These are phyloP conservation scores for Drosophila cracens DNA, from an alignment of 2,888 invertebrate genomes.

Conservation along the genomic window DNA sequence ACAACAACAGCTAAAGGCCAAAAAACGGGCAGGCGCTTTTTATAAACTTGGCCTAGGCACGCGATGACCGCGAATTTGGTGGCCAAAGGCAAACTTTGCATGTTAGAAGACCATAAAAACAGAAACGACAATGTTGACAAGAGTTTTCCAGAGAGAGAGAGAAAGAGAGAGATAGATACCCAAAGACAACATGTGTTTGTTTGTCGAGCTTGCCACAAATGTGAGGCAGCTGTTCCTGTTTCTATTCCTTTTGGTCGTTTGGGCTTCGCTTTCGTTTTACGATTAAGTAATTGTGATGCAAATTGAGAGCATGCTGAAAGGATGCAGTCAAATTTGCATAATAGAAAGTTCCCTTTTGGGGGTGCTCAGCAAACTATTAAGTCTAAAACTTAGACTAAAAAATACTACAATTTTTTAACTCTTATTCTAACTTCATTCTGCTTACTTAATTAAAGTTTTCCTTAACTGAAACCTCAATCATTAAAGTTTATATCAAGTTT, in stretches of 20 bases:
- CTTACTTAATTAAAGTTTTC: neutral
- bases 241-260: neutral
- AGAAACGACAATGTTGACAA: conserved; percentile 25
- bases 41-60: conserved; percentile 63
- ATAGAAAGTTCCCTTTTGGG: neutral
- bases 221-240: conserved; percentile 8
- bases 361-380: neutral
- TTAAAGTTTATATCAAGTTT: too few species aligned
- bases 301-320: neutral
- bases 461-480: neutral
- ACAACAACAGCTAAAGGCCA: conserved; percentile 26
- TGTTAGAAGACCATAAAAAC: conserved; percentile 68
- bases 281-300: conserved; percentile 4
- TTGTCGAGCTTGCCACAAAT: neutral
- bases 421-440: neutral
- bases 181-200: neutral
- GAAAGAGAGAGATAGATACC: neutral
- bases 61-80: conserved; percentile 72
- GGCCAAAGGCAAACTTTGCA: conserved; percentile 61
- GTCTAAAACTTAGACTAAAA: neutral
- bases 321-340: neutral
- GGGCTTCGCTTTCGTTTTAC: neutral
- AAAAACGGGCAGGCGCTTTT: conserved; percentile 24
- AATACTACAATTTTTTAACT: too few species aligned
- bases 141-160: neutral